Evolutionary conservation across 2,113 vertebrate genomes (phyloP), one percentile per base, ranked within the genome.

Genomic region (Cyprinodon tularosa): DNA sequence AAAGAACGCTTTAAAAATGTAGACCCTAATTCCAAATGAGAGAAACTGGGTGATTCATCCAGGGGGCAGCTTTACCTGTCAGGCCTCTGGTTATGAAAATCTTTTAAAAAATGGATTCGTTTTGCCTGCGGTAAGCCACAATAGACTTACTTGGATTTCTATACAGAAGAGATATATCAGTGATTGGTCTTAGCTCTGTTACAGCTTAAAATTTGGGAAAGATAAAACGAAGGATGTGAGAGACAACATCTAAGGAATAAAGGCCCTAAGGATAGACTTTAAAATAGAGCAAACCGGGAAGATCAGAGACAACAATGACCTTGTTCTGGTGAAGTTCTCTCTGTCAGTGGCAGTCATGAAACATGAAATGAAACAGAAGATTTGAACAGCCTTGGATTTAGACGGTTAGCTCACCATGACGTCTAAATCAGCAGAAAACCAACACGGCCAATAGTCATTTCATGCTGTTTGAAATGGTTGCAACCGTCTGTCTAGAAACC

Each of bases 111-210:
- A 0, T 38, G 36, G 14, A 45, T 78, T 66, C 39, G 13, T 50
- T 57, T 66, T 65, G 61, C 47, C 68, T 71, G 39, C 12, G 45
- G 47, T 57, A n/a, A 59, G 64, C 62, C 37, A 38, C 62, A 38
- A 39, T 37, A 64, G 50, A 57, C 60, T 45, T 37, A 67, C 57
- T n/a, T 67, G 63, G 68, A 78, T 72, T 44, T 72, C 39, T 72
- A 57, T 40, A 39, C 64, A 62, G 69, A 72, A 72, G 10, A 71
- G 53, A 37, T 59, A 67, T 67, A 44, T 72, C 69, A 72, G 44
- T 17, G 14, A 67, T 22, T 42, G 59, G 13, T 36, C n/a, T 66
- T 66, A 66, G 69, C 37, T 36, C 36, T 60, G 44, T 47, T 65
- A 14, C n/a, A 44, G 12, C 22, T 36, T 12, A 20, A 48, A 60